phyloP scores from a whole-genome alignment of 2,888 invertebrate genomes.

The Allophyes oxyacanthae region DNA sequence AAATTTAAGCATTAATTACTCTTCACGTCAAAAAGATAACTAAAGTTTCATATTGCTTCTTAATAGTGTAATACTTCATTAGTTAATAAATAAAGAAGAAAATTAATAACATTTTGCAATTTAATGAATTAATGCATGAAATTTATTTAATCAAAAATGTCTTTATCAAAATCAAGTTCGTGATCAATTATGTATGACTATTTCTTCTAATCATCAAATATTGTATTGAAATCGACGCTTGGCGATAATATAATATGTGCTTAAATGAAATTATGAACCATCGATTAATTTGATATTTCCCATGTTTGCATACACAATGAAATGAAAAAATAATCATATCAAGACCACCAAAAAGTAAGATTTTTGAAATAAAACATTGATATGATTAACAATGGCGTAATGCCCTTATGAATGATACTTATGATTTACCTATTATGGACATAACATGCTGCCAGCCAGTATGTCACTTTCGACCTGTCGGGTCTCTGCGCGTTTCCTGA shows the following conservation, averaged over 20 bases:
- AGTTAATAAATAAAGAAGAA: conserved; percentile 42
- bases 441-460: conserved; percentile 86
- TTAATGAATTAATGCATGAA: conserved; percentile 7
- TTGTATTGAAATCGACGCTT: not conserved
- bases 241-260: conserved; percentile 12
- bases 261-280: conserved; percentile 22
- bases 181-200: conserved; percentile 72
- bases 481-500: conserved; percentile 82
- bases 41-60: conserved; percentile 18
- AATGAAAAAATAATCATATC: conserved; percentile 79
- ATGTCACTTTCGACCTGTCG: conserved; percentile 84
- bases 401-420: conserved; percentile 88
- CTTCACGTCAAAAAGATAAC: conserved; percentile 5
- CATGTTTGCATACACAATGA: conserved; percentile 54
- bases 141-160: conserved; percentile 17
- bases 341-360: conserved; percentile 63
- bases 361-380: conserved; percentile 68
- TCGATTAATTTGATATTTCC: conserved; percentile 27
- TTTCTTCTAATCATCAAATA: conserved; percentile 59
- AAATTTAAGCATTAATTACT: conserved; percentile 70
- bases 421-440: conserved; percentile 88
- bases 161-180: conserved; percentile 42
- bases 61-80: conserved; percentile 25
- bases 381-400: conserved; percentile 77
- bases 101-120: conserved; percentile 41